These are phyloP conservation scores for Cheiracanthium punctorium DNA, from an alignment of 2,888 invertebrate species.

Conservation along the genomic window DNA sequence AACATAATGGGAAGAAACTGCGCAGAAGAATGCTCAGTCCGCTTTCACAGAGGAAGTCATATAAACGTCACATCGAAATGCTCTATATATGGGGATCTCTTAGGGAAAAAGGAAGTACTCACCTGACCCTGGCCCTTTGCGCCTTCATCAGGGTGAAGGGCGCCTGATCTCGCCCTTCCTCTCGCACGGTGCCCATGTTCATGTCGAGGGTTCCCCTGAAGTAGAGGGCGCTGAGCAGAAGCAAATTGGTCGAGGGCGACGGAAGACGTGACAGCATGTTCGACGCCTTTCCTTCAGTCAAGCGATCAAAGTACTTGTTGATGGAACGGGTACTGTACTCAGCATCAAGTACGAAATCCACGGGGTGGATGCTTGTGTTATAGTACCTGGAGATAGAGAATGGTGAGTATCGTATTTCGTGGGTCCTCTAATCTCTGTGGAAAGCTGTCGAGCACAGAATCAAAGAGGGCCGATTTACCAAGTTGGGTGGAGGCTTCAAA, in stretches of 20 bases:
- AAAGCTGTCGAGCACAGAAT: too few relatives aligned
- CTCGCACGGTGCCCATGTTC: conserved; percentile 52
- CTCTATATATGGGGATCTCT: too few relatives aligned
- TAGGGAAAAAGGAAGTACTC: too few relatives aligned
- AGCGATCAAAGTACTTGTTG: conserved; percentile 71
- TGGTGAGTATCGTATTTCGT: too few relatives aligned
- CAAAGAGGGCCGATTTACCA: too few relatives aligned
- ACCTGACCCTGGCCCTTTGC: conserved; percentile 69
- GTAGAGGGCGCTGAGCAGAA: conserved; percentile 71
- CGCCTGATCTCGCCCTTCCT: conserved; percentile 27
- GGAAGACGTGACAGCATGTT: conserved; percentile 63
- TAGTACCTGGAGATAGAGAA: conserved; percentile 70
- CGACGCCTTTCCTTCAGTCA: conserved; percentile 66
- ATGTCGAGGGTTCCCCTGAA: conserved; percentile 69
- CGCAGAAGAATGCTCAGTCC: too few relatives aligned
- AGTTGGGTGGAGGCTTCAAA: too few relatives aligned
- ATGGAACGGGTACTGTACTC: conserved; percentile 73
- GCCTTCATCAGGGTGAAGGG: conserved; percentile 66
- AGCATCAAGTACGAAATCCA: conserved; percentile 72
- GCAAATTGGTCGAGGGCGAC: conserved; percentile 71
- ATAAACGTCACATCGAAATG: too few relatives aligned
- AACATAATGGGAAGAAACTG: too few relatives aligned
- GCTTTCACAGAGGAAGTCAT: too few relatives aligned
- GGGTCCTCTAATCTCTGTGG: too few relatives aligned
- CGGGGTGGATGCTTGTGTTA: conserved; percentile 71